Percentiles rank a stretch among this genome's conserved stretches.
phyloP scores from a whole-genome alignment of 1,140 invertebrate species.

The Trinorchestia longiramus region DNA sequence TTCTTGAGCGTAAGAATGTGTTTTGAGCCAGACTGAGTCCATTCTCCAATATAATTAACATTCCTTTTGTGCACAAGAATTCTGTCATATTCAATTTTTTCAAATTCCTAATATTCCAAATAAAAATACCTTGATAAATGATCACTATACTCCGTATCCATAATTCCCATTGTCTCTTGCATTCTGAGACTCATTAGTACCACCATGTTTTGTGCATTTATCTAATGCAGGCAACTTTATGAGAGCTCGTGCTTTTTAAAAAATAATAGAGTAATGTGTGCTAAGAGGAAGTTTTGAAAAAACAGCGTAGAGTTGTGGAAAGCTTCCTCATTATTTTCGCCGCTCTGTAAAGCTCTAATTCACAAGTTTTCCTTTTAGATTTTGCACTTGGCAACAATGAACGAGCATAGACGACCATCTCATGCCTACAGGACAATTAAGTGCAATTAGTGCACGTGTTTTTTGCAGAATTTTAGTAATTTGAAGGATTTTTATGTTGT shows the following conservation, averaged over 20 bases:
- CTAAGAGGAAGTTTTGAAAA: neutral
- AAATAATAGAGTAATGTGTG: neutral
- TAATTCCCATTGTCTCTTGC: neutral
- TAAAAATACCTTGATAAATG: neutral
- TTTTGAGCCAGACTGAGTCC: neutral
- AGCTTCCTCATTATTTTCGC: neutral
- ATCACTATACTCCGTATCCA: neutral
- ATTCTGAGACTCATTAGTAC: neutral
- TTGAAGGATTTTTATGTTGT: neutral
- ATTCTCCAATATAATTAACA: neutral
- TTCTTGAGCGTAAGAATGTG: neutral
- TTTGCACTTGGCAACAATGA: neutral
- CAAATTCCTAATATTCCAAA: neutral
- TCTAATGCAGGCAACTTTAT: too few species aligned
- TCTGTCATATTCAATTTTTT: neutral
- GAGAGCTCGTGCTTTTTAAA: neutral
- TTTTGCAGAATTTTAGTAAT: neutral
- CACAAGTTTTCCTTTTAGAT: neutral
- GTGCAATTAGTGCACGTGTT: neutral
- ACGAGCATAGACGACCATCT: neutral
- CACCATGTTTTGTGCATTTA: neutral
- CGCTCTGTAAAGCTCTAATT: neutral
- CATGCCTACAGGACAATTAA: neutral
- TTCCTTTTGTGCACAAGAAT: neutral
- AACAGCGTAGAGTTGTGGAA: neutral